Conservation (phyloP, 2,888 invertebrate genomes). For the Parnassius mnemosyne region DNA sequence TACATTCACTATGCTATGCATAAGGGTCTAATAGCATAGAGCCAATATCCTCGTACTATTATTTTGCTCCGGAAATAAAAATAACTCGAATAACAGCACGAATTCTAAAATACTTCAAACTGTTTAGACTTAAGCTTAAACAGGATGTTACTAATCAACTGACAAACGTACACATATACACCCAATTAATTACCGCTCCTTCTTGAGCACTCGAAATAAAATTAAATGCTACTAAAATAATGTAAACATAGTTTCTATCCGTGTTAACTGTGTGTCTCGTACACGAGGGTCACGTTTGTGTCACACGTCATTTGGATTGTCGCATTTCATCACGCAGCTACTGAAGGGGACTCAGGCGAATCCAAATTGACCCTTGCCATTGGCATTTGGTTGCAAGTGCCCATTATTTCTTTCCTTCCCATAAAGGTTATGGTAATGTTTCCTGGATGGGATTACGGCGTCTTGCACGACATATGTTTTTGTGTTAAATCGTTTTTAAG, state of each 20-base stretch:
- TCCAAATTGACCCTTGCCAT: constrained; percentile 58
- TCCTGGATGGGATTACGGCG: constrained; percentile 60
- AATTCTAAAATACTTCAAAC: no score
- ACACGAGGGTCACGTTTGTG: constrained; percentile 60
- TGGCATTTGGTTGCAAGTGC: constrained; percentile 56
- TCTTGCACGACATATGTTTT: constrained; percentile 65
- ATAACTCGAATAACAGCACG: no score
- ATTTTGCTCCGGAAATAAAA: no score
- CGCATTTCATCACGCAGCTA: constrained; percentile 76
- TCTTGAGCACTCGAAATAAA: no score
- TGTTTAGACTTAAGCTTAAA: no score
- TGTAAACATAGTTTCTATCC: constrained; percentile 8
- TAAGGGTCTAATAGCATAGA: no score
- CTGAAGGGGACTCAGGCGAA: constrained; percentile 32
- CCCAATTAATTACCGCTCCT: no score
- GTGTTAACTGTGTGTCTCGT: constrained; percentile 33
- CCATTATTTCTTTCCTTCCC: constrained; percentile 69
- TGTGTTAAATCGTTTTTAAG: constrained; percentile 42
- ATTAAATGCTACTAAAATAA: no score
- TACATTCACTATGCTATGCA: no score
- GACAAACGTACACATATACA: no score
- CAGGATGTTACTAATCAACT: no score
- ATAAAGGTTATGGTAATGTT: constrained; percentile 75
- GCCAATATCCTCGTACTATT: no score
- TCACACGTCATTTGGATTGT: constrained; percentile 76